phyloP scores from a whole-genome alignment of 2,888 invertebrate species.

The Erynnis tages region DNA sequence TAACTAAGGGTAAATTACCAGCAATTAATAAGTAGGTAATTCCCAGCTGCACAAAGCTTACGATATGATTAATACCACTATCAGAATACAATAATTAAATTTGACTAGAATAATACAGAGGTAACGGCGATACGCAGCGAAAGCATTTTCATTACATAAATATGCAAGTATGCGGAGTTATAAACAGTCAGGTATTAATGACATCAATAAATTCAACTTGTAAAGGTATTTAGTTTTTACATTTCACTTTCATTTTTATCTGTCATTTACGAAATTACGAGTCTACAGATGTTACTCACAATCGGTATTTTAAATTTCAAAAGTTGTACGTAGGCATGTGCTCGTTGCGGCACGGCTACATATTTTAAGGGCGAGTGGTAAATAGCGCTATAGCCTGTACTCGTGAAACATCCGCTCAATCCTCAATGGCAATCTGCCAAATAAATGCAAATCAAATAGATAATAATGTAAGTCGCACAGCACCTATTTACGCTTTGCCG shows the following conservation, averaged over 20 bases:
- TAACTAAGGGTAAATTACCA: too few species aligned
- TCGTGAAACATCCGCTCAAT: conserved; percentile 30
- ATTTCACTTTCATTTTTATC: too few species aligned
- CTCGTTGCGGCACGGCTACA: neutral
- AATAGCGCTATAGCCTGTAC: neutral
- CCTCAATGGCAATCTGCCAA: conserved; percentile 35
- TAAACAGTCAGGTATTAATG: conserved; percentile 10
- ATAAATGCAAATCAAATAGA: conserved; percentile 31
- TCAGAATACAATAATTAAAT: too few species aligned
- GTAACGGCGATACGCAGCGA: neutral
- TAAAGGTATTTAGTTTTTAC: conserved; percentile 13
- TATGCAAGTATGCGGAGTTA: conserved; percentile 21
- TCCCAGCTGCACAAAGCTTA: too few species aligned
- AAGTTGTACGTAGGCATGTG: too few species aligned
- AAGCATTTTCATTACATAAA: conserved; percentile 20
- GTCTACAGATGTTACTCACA: too few species aligned
- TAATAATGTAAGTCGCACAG: conserved; percentile 17
- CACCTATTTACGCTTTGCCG: conserved; percentile 26
- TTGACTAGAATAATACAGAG: neutral
- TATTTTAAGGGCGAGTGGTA: neutral
- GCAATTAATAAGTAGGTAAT: too few species aligned
- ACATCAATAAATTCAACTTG: conserved; percentile 14
- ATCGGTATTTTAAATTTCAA: too few species aligned
- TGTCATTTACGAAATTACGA: conserved; percentile 6
- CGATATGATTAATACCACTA: too few species aligned